Conservation (phyloP, 2,888 invertebrate genomes). For the Pachydiplax longipennis region DNA sequence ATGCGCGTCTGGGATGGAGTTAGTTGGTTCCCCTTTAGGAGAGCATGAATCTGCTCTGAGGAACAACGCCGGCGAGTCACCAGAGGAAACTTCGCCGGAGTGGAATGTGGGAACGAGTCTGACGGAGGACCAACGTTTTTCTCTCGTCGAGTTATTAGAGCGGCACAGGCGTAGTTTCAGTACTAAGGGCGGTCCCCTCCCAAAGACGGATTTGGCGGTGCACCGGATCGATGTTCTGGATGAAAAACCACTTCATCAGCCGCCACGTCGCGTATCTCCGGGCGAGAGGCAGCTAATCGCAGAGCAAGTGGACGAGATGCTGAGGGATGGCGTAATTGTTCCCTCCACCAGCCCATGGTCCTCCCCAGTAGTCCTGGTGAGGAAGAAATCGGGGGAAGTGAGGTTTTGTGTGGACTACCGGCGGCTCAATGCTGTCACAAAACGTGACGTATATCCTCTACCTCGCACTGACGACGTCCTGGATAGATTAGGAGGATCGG, state of each 20-base stretch:
- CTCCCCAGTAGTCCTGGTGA: not conserved
- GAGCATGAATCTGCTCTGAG: no score
- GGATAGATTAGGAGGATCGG: not conserved
- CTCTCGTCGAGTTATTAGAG: no score
- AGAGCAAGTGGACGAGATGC: not conserved
- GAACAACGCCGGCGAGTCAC: no score
- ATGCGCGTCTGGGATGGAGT: no score
- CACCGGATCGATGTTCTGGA: not conserved
- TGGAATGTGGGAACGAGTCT: no score
- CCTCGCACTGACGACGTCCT: not conserved
- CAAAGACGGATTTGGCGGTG: not conserved
- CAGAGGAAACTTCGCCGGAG: no score
- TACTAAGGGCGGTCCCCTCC: no score
- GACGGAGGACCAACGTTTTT: no score
- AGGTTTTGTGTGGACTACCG: not conserved
- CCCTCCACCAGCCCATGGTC: not conserved
- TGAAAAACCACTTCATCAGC: not conserved
- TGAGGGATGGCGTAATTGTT: not conserved
- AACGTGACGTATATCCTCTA: not conserved
- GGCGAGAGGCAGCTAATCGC: not conserved
- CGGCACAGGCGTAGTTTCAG: no score
- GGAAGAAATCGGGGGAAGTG: not conserved
- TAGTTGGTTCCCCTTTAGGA: no score
- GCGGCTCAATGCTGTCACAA: not conserved
- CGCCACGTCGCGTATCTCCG: not conserved